Conservation (phyloP, 1,140 invertebrate species). For the Ladona fulva region DNA sequence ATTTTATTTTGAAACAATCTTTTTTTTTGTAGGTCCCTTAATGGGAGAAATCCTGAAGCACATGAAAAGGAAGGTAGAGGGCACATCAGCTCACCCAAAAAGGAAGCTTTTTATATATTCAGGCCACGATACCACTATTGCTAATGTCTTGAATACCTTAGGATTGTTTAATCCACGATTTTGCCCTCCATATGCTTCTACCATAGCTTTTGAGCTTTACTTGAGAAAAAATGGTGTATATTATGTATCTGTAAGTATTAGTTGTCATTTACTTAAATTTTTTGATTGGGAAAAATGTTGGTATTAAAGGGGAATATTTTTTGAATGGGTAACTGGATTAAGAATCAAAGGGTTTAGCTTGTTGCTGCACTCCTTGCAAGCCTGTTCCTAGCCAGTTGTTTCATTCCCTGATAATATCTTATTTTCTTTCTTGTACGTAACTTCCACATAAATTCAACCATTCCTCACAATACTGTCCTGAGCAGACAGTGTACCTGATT, state of each 20-base stretch:
- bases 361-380: too few relatives aligned
- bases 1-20: too few relatives aligned
- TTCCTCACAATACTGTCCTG: too few relatives aligned
- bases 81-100: constrained; percentile 34
- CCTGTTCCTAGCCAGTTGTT: too few relatives aligned
- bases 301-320: too few relatives aligned
- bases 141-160: constrained; percentile 62
- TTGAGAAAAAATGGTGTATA: constrained; percentile 22
- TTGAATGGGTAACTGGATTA: too few relatives aligned
- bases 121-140: constrained; percentile 74
- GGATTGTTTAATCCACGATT: constrained; percentile 57
- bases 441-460: too few relatives aligned
- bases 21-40: constrained; percentile 44
- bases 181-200: constrained; percentile 60
- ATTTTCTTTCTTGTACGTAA: too few relatives aligned
- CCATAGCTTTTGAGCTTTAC: constrained; percentile 61
- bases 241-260: constrained; percentile 27
- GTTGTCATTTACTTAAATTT: not conserved
- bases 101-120: constrained; percentile 65
- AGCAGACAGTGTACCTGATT: too few relatives aligned
- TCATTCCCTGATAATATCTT: too few relatives aligned
- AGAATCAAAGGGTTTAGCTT: too few relatives aligned
- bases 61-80: constrained; percentile 40
- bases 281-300: too few relatives aligned
- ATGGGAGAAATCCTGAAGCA: constrained; percentile 53